Evolutionary conservation across 1,140 invertebrate genomes (phyloP), one percentile per base, ranked within the genome.

Genomic region (Drosophila insularis): DNA sequence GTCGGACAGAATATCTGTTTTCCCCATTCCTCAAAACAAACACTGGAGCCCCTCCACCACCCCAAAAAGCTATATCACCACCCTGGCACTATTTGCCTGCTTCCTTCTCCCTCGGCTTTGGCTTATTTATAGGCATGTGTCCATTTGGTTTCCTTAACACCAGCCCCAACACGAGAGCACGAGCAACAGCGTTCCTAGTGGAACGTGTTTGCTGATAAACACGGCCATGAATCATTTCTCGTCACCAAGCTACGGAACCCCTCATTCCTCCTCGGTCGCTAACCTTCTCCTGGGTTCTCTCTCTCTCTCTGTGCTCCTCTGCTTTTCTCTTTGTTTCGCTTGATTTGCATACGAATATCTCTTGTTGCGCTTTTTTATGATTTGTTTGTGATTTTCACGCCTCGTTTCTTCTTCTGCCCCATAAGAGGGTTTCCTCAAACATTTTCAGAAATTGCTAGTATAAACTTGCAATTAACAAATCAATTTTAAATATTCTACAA

Each of bases 201-300:
- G 69, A 87, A 87, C 84, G 84, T 87, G 84, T 87, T 87, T 87
- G 84, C 72, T 87, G 84, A 87, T 87, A 89, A 87, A 89, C 84
- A 89, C 74, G 78, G 55, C 84, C 80, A 87, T 87, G 84, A 87
- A 87, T 87, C 84, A 87, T 87, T 87, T 89, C 73, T 78, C 75
- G 75, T 78, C 75, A 78, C 68, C 43, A 46, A 64, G 50, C 31
- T 53, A 17, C 58, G n/a, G 8, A 23, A 14, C 21, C 40, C 10
- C 14, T 32, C n/a, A 10, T 11, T 39, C 14, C 10, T 14, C 14
- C 27, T 27, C 58, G 27, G 17, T 19, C 46, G 37, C 40, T 32
- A 31, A 11, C 32, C 17, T 54, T 3, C 31, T 32, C 10, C 43
- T 19, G 13, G 8, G n/a, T 55, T 46, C 17, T 46, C 37, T 13